These are phyloP conservation scores for Paramacrobiotus metropolitanus DNA, from an alignment of 1,140 invertebrate genomes.

Conservation along the genomic window DNA sequence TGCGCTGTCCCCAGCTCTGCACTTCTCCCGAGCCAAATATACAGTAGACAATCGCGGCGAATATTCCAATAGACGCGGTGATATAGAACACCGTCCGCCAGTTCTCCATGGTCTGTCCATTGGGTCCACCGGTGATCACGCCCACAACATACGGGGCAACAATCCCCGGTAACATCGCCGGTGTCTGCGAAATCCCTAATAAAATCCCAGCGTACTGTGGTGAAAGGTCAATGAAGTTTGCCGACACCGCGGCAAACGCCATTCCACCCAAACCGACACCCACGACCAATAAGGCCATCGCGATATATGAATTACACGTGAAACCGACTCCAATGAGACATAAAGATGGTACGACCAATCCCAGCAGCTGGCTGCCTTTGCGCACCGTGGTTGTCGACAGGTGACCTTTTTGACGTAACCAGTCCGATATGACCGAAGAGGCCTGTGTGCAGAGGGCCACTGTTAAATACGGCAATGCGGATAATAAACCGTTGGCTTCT, in stretches of 20 bases:
- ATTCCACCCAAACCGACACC: not conserved
- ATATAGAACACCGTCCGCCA: not conserved
- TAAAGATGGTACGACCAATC: constrained; percentile 6
- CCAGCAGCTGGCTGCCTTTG: not conserved
- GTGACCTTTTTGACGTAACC: constrained; percentile 39
- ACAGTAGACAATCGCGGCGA: not conserved
- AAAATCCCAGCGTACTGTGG: not conserved
- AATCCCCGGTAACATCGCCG: not conserved
- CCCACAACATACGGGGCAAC: not conserved
- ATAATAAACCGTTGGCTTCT: constrained; percentile 42
- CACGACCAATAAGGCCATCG: not conserved
- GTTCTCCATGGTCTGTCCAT: not conserved
- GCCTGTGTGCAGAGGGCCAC: constrained; percentile 65
- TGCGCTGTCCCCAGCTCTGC: no score
- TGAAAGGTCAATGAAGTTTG: not conserved
- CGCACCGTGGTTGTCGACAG: constrained; percentile 17
- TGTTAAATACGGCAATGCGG: constrained; percentile 57
- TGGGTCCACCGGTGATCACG: not conserved
- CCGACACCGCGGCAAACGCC: not conserved
- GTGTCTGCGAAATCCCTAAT: not conserved
- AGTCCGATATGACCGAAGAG: constrained; percentile 38
- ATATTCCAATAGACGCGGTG: not conserved
- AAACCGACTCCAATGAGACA: constrained; percentile 10
- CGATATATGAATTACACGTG: constrained; percentile 1
- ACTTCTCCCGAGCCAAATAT: not conserved